Percentiles rank a stretch among this genome's conserved stretches.
Conservation (phyloP, 2,113 vertebrate species). For the Spilogale gracilis region DNA sequence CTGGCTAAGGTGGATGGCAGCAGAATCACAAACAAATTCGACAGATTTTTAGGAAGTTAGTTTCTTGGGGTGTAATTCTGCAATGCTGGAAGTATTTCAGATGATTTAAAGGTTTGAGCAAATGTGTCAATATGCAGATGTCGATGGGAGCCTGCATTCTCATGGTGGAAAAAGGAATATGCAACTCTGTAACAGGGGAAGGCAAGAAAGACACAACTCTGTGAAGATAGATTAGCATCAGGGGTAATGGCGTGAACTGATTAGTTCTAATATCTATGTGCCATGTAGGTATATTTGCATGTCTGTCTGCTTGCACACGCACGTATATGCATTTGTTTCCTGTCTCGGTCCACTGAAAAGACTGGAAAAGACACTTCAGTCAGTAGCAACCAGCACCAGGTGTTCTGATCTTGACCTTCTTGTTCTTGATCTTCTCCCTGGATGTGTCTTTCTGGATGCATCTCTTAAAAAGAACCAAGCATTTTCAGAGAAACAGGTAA, state of each 20-base stretch:
- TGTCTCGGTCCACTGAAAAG: neutral
- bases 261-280: neutral
- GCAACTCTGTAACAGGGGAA: neutral
- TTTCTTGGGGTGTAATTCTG: neutral
- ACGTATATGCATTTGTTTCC: accelerated
- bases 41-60: neutral
- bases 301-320: neutral
- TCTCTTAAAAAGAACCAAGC: neutral
- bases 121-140: neutral
- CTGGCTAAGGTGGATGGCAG: neutral
- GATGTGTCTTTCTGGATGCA: no score
- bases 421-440: no score
- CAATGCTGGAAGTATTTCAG: neutral
- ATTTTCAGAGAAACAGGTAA: neutral
- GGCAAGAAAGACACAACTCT: neutral
- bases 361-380: neutral
- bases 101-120: neutral
- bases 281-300: neutral
- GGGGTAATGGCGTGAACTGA: neutral
- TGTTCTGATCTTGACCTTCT: neutral
- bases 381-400: neutral
- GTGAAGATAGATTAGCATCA: neutral
- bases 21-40: neutral
- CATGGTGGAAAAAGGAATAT: neutral
- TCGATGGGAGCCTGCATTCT: neutral